Conservation (phyloP, 2,797 vertebrate genomes). For the Momotus momota region DNA sequence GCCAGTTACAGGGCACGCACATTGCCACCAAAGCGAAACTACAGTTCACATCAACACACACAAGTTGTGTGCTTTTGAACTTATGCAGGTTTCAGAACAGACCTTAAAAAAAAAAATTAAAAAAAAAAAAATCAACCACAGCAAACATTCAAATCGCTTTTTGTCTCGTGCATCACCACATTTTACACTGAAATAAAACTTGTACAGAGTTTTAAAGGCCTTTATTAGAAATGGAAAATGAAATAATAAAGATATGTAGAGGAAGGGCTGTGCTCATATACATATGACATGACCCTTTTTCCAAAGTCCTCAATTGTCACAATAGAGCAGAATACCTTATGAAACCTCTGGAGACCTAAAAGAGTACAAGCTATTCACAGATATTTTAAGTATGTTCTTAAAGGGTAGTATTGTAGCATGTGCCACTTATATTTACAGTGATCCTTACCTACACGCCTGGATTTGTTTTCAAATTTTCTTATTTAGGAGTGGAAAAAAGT, state of each 20-base stretch:
- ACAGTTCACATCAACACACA: neutral
- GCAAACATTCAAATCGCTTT: neutral
- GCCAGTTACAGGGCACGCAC: neutral
- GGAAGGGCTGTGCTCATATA: neutral
- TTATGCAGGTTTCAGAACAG: neutral
- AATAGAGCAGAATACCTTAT: neutral
- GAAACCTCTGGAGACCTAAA: neutral
- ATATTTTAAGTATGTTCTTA: neutral
- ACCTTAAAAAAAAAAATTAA: neutral
- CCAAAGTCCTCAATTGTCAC: neutral
- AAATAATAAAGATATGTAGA: neutral
- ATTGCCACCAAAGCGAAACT: neutral
- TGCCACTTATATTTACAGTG: neutral
- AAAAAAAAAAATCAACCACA: neutral
- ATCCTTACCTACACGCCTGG: neutral
- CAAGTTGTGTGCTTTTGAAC: neutral
- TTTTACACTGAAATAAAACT: neutral
- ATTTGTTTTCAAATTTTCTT: neutral
- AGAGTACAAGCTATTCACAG: neutral
- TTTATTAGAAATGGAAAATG: neutral
- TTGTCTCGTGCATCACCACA: neutral
- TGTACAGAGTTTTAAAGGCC: neutral
- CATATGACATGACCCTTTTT: neutral
- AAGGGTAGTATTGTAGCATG: neutral
- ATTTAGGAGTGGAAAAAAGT: neutral